Percentiles rank a stretch among this genome's conserved stretches.
These are phyloP conservation scores for Glomeris marginata DNA, from an alignment of 2,888 invertebrate genomes.

Conservation along the genomic window DNA sequence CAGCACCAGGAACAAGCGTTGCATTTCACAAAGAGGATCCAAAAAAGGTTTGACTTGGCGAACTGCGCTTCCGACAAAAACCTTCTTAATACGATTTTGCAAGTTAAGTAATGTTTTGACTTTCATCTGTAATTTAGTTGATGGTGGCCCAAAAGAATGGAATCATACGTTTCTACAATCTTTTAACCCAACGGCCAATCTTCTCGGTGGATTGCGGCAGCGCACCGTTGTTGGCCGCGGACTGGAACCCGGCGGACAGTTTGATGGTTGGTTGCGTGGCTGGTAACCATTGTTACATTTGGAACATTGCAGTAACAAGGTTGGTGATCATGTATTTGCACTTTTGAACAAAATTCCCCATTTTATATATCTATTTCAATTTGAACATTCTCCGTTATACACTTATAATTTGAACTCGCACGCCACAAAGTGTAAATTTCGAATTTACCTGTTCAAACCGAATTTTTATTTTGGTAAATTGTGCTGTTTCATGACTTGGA, in stretches of 20 bases:
- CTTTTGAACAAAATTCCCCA: no score
- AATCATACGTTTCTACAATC: conserved; percentile 54
- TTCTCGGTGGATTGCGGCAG: conserved; percentile 30
- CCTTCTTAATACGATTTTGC: neutral
- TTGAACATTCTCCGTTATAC: no score
- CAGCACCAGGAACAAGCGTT: conserved; percentile 42
- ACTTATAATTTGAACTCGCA: no score
- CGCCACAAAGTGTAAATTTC: no score
- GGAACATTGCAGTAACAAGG: conserved; percentile 52
- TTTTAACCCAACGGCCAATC: conserved; percentile 41
- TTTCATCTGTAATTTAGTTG: conserved; percentile 29
- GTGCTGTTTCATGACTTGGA: no score
- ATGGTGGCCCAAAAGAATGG: conserved; percentile 60
- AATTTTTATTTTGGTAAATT: neutral
- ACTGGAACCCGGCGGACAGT: conserved; percentile 51
- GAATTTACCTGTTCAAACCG: no score
- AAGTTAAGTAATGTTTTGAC: neutral
- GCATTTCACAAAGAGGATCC: conserved; percentile 54
- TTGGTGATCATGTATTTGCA: no score
- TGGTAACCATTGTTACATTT: conserved; percentile 48
- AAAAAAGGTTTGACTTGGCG: conserved; percentile 36
- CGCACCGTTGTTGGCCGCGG: conserved; percentile 46
- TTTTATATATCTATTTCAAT: no score
- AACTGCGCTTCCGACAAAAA: no score
- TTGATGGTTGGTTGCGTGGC: conserved; percentile 45